phyloP scores from a whole-genome alignment of 2,797 vertebrate genomes.

The Ctenosaura bakeri region DNA sequence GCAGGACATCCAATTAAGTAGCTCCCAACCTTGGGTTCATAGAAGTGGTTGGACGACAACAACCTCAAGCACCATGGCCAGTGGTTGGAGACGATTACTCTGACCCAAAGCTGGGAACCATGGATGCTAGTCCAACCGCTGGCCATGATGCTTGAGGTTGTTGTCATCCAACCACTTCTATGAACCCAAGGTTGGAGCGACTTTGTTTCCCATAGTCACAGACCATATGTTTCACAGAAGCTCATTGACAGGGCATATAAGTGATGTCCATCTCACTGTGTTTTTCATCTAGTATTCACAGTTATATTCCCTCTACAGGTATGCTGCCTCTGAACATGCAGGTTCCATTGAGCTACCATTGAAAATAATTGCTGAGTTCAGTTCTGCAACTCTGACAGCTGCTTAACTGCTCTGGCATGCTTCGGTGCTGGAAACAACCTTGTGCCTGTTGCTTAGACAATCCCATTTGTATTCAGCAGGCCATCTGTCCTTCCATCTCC shows the following conservation, averaged over 20 bases:
- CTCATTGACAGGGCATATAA: not conserved
- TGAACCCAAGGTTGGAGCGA: not conserved
- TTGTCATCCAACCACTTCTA: too few species aligned
- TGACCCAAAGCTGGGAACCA: not conserved
- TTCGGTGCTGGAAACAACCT: not conserved
- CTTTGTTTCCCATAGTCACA: not conserved
- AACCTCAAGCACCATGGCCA: not conserved
- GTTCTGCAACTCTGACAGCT: not conserved
- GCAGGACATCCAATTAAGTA: not conserved
- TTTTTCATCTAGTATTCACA: not conserved
- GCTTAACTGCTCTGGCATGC: not conserved
- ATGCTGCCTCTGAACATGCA: not conserved
- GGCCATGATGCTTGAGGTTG: not conserved
- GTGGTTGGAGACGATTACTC: not conserved
- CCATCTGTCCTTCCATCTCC: conserved; percentile 26
- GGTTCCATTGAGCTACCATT: not conserved
- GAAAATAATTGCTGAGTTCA: not conserved
- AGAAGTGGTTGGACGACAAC: too few species aligned
- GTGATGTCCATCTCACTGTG: not conserved
- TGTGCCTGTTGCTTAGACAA: conserved; percentile 3
- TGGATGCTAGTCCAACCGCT: too few species aligned
- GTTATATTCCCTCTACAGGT: not conserved
- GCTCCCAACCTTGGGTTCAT: not conserved
- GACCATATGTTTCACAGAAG: not conserved
- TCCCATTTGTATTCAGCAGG: not conserved